Evolutionary conservation across 1,140 invertebrate genomes (phyloP).

Genomic region (Nasonia vitripennis): DNA sequence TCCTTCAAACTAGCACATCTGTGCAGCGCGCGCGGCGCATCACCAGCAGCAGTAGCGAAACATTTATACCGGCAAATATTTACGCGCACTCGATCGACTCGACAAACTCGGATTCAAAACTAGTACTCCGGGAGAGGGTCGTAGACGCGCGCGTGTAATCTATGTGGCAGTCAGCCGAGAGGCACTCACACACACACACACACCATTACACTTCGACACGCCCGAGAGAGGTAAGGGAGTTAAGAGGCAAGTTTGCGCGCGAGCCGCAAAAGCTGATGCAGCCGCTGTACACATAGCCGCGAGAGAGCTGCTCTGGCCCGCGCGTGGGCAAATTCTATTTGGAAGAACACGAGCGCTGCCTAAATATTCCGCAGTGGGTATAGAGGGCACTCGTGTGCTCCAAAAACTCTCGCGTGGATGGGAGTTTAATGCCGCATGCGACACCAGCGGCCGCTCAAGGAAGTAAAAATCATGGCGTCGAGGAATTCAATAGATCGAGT

Average conservation of each 20-base stretch:
- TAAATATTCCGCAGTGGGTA: neutral
- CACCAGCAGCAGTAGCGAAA: neutral
- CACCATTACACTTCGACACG: neutral
- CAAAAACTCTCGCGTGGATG: too few species aligned
- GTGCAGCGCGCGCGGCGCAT: neutral
- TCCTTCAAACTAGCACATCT: neutral
- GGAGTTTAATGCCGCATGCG: too few species aligned
- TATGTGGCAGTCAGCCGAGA: neutral
- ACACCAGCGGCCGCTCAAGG: too few species aligned
- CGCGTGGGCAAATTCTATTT: neutral
- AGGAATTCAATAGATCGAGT: too few species aligned
- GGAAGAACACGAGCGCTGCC: neutral
- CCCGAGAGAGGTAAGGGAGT: neutral
- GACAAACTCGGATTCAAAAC: neutral
- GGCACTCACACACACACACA: too few species aligned
- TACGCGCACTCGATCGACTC: neutral
- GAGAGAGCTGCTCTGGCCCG: neutral
- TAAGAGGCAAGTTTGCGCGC: neutral
- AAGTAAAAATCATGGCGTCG: too few species aligned
- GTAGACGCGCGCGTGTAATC: neutral
- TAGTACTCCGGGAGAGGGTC: neutral
- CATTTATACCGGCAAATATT: neutral
- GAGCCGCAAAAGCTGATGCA: constrained; percentile 1
- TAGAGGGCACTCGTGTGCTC: too few species aligned
- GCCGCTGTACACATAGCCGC: neutral